Base-by-base conservation (phyloP, 2,888 invertebrate species). In the Listrodromus nycthemerus region DNA sequence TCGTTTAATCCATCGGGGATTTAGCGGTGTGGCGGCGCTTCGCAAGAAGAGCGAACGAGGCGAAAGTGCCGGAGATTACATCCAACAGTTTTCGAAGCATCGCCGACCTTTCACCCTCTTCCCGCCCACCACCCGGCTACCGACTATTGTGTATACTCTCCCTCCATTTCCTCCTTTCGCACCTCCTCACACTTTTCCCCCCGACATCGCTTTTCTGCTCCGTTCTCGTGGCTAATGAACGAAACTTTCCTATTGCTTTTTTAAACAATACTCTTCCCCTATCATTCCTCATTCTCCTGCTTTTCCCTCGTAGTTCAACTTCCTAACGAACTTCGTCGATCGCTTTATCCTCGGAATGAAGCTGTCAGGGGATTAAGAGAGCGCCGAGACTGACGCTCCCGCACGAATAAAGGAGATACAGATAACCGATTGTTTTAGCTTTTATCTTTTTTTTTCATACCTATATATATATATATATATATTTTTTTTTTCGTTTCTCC, bases 191-290 rank as follows among this genome's bases (percentile, higher is more conserved):
- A 58, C 76, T 58, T 63, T 67, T 48, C 63, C 41, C 41, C 41
- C 16, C 66, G 48, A 63, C 48, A 63, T 48, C 74, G 24, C 58
- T 70, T 58, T 65, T 75, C 75, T 55, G 66, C 58, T 45, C 82
- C 83, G 84, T 86, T 73, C 82, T 79, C 80, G 82, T 86, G 77
- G 80, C 85, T 89, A 89, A 89, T 89, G 87, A 90, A 89, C 86
- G 71, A 85, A 90, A 89, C 89, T 89, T 89, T 88, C 79, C 84
- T 88, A 88, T 89, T 89, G 87, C 88, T 88, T 89, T 89, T 89
- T 88, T 87, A 87, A 89, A 87, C 88, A 88, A 88, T 89, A 84
- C 85, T 83, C 82, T 79, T 80, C 13, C 52, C 19, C 77, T 71
- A 33, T 73, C 69, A 48, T 52, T 7, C 65, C 45, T 55, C 33